Evolutionary conservation across 2,888 invertebrate genomes (phyloP), one percentile per base, ranked within the genome.

Genomic region (Hyposoter didymator): DNA sequence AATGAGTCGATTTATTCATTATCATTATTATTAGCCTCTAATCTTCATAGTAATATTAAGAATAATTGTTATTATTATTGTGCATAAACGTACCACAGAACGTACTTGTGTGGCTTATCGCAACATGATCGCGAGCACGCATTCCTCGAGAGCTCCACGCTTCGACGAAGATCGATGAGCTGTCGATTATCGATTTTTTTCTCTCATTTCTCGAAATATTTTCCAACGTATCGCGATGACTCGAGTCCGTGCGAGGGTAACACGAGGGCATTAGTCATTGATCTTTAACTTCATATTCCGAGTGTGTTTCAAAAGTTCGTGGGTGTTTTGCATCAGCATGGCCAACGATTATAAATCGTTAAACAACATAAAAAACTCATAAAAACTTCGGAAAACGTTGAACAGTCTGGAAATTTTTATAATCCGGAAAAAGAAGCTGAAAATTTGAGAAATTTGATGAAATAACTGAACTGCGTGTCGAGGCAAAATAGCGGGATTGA

Each of bases 161-260:
- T 75, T 64, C 78, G 66, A 74, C 55, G 82, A 62, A 74, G 67
- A 78, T 85, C 78, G 82, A 85, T 78, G 78, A 78, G 76, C 67
- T 8, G 64, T 73, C 75, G 73, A 78, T 78, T 59, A 62, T 32
- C 12, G 28, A 55, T 73, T 19, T 81, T 59, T 69, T 67, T 67
- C 62, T 35, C 19, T 76, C 32, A 47, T 69, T 55, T 78, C 43
- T 22, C 62, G 39, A 28, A 69, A 39, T 72, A 55, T 72, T 72
- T 35, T 28, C 45, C 8, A 52, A 52, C 62, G 3, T 62, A 47
- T 79, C 28, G 22, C 62, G 79, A 79, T 72, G 67, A 78, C 76
- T 62, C 66, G 72, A 35, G 43, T 81, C 70, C 22, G n/a, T 2
- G 39, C 28, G 28, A 52, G 43, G 43, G 17, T 64, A 49, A 43